phyloP scores from a whole-genome alignment of 1,140 invertebrate genomes.

The Dufourea novaeangliae region DNA sequence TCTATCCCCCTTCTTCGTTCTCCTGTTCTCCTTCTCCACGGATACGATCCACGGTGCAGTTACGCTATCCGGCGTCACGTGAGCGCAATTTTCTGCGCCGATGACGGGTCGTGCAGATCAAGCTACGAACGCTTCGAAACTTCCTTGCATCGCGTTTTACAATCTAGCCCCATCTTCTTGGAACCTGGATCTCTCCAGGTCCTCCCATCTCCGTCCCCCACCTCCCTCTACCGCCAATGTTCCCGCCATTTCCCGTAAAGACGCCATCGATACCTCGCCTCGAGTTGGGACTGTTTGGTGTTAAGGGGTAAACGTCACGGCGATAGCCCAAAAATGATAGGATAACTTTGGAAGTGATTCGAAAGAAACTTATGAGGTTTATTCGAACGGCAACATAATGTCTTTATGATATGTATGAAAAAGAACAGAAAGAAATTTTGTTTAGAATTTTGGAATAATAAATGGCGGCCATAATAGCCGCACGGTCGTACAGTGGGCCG shows the following conservation, averaged over 20 bases:
- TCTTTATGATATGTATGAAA: too few relatives aligned
- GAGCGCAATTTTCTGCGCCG: conserved; percentile 66
- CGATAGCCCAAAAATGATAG: too few relatives aligned
- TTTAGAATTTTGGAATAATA: too few relatives aligned
- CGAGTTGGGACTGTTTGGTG: not conserved
- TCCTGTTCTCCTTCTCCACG: conserved; percentile 30
- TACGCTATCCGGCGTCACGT: conserved; percentile 62
- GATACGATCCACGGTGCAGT: conserved; percentile 46
- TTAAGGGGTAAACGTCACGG: conserved; percentile 2
- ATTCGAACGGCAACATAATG: too few relatives aligned
- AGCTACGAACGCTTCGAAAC: conserved; percentile 53
- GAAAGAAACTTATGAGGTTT: too few relatives aligned
- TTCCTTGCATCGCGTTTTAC: conserved; percentile 57
- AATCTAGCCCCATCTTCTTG: conserved; percentile 55
- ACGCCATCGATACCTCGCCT: conserved; percentile 1
- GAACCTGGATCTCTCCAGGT: conserved; percentile 31
- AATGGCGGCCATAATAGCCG: too few relatives aligned
- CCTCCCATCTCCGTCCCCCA: not conserved
- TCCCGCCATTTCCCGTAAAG: not conserved
- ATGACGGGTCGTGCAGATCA: conserved; percentile 62
- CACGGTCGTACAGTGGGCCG: too few relatives aligned
- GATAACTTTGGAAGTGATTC: too few relatives aligned
- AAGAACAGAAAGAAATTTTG: too few relatives aligned
- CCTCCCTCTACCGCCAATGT: not conserved
- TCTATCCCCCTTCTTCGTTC: too few relatives aligned